Evolutionary conservation across 1,140 invertebrate species (phyloP), one percentile per base, ranked within the genome.

Genomic region (Neuroterus valhalla): DNA sequence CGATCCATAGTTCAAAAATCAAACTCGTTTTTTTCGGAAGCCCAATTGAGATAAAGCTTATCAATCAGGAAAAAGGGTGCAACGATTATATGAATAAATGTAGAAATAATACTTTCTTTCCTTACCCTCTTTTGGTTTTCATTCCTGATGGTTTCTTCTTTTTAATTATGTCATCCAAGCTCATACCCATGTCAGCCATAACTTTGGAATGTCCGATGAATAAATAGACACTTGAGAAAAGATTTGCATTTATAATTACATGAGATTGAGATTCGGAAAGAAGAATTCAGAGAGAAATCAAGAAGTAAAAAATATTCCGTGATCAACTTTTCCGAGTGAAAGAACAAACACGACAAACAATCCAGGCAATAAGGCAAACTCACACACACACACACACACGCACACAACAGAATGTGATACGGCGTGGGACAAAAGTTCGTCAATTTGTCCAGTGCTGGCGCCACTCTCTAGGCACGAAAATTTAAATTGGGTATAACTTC

Each of bases 161-260:
- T 75, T 89, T 87, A 81, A 89, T 89, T 80, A 89, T 89, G 68
- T 89, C 87, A 83, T 89, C 86, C 75, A 89, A 83, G 82, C 88
- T 89, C 44, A 85, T 38, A 15, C 55, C 55, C 14, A n/a, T 26
- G 15, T 62, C 55, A 38, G 55, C 26, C 55, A 62, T 62, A 14
- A 23, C 55, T 62, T 62, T 3, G 14, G 17, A 48, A n/a, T 19
- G n/a, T 15, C 46, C 46, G 10, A 19, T 2, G n/a, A 48, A 48
- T 38, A 2, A 62, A 62, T 0, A 31, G 31, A 31, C n/a, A 62
- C 5, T 62, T n/a, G 26, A 26, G n/a, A 14, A 14, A 31, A 12
- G 23, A 38, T 31, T 12, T 62, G 11, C 55, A 62, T 62, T 62
- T 62, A 31, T 31, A 62, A 12, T 3, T 31, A 38, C 1, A 62